Conservation (phyloP, 2,113 vertebrate genomes). For the Haliaeetus leucogaster region DNA sequence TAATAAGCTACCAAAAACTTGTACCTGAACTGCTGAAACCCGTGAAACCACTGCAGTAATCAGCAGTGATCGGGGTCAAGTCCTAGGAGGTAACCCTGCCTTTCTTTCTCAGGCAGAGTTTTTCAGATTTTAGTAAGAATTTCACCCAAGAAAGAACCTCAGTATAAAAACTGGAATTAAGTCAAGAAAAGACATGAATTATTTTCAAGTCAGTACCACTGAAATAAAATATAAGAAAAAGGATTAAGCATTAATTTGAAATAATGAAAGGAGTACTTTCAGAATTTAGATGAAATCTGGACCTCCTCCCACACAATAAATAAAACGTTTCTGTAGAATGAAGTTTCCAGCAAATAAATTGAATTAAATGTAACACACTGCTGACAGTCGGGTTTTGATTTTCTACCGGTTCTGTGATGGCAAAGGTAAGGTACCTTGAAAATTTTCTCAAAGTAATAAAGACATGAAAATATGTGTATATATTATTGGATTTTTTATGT, state of each 20-base stretch:
- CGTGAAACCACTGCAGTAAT: not conserved
- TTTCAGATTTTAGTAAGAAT: not conserved
- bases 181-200: constrained; percentile 35
- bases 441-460: not conserved
- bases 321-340: not conserved
- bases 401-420: not conserved
- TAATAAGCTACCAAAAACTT: constrained; percentile 23
- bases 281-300: constrained; percentile 5
- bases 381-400: not conserved
- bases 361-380: not conserved
- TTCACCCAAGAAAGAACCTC: not conserved
- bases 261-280: not conserved
- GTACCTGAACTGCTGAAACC: not conserved
- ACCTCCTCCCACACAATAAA: not conserved
- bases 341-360: not conserved
- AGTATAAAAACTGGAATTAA: constrained; percentile 36
- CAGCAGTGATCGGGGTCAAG: not conserved
- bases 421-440: not conserved
- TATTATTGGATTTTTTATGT: not conserved
- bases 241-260: constrained; percentile 18
- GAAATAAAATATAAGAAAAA: constrained; percentile 10
- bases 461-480: not conserved
- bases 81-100: not conserved
- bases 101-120: not conserved
- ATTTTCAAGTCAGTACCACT: not conserved